Conservation (phyloP, 2,888 invertebrate genomes). For the Ectobius pallidus region DNA sequence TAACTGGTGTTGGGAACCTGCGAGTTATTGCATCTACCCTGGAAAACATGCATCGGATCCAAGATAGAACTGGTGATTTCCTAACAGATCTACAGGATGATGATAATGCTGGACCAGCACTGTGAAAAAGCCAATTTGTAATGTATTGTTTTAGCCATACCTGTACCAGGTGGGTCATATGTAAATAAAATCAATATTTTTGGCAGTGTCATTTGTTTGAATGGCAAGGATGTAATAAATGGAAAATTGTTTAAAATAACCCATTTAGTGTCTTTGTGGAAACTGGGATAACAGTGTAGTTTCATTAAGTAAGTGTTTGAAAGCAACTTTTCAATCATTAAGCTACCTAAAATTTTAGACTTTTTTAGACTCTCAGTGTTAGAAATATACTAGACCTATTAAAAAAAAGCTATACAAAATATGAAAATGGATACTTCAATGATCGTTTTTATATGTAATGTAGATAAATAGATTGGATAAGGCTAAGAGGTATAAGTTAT, state of each 20-base stretch:
- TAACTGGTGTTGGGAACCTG: constrained; percentile 70
- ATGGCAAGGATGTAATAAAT: neutral
- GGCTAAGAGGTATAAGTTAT: no score
- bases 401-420: no score
- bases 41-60: constrained; percentile 64
- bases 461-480: no score
- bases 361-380: no score
- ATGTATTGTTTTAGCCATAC: neutral
- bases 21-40: constrained; percentile 67
- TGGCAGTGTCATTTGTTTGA: neutral
- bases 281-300: no score
- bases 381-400: no score
- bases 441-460: no score
- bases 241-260: neutral
- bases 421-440: no score
- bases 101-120: constrained; percentile 44
- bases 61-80: constrained; percentile 58
- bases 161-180: neutral
- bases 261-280: no score
- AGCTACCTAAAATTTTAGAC: no score
- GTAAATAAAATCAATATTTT: constrained; percentile 5
- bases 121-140: constrained; percentile 18
- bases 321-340: no score
- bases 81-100: constrained; percentile 59
- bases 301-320: no score